A percentile compares a stretch with the other conserved stretches of the same genome.
Conservation (phyloP, 2,888 invertebrate genomes). For the Pristionchus arcanus region DNA sequence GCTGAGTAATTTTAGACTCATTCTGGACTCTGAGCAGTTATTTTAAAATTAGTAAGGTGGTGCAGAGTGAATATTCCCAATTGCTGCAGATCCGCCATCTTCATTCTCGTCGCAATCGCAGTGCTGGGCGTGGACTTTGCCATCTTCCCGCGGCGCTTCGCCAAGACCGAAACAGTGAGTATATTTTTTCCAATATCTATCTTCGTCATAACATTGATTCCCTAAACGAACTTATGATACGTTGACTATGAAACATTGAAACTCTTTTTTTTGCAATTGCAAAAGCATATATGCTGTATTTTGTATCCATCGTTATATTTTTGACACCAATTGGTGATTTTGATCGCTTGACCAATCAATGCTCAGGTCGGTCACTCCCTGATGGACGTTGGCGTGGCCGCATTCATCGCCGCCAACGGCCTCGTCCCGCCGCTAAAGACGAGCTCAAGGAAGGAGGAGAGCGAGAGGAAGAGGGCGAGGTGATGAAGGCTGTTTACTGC, state of each 20-base stretch:
- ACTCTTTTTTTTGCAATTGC: no score
- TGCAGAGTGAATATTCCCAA: background rate
- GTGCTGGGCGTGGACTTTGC: conserved; percentile 96
- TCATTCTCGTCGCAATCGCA: conserved; percentile 86
- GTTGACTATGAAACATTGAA: no score
- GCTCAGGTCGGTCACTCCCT: conserved; percentile 80
- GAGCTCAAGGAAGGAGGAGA: conserved; percentile 56
- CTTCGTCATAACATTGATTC: no score
- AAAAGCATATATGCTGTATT: no score
- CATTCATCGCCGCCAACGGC: conserved; percentile 90
- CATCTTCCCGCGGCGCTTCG: conserved; percentile 89
- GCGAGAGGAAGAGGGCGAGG: conserved; percentile 51
- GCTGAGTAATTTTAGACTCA: no score
- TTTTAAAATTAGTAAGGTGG: background rate
- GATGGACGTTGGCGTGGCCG: conserved; percentile 96
- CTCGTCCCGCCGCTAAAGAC: conserved; percentile 61
- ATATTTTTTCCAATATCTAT: background rate
- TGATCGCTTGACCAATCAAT: background rate
- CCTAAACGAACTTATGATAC: no score
- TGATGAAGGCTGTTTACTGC: background rate
- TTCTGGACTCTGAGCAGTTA: no score
- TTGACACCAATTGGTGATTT: no score
- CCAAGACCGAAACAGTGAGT: conserved; percentile 86
- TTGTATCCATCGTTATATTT: no score
- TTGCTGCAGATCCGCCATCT: conserved; percentile 61